Evolutionary conservation across 2,797 vertebrate genomes (phyloP).

Genomic region (Coregonus sp.): DNA sequence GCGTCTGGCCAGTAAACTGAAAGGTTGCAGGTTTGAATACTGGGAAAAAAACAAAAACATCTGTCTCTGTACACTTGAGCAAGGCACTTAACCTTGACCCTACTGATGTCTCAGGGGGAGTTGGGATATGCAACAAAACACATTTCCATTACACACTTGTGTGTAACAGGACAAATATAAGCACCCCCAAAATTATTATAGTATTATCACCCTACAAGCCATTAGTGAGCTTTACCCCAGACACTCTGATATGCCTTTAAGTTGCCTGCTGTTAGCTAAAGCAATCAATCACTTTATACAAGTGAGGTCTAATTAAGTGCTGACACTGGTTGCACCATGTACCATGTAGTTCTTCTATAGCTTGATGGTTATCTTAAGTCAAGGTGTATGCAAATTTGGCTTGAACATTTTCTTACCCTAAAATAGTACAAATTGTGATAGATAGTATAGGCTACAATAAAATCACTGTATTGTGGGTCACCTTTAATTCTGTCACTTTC

Average conservation of each 20-base stretch:
- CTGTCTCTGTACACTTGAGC: too few species aligned
- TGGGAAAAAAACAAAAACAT: too few species aligned
- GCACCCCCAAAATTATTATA: too few species aligned
- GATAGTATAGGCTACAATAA: too few species aligned
- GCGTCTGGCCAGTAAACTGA: too few species aligned
- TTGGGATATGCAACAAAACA: too few species aligned
- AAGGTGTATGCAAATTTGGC: constrained; percentile 38
- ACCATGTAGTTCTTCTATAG: not conserved
- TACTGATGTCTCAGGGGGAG: too few species aligned
- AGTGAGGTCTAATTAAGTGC: not conserved
- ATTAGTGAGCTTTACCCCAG: not conserved
- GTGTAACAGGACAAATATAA: too few species aligned
- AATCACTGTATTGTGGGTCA: not conserved
- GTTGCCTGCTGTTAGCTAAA: not conserved
- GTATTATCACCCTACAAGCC: not conserved
- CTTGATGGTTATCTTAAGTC: constrained; percentile 18
- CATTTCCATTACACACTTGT: too few species aligned
- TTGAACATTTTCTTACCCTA: not conserved
- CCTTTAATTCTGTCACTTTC: not conserved
- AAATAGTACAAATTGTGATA: not conserved
- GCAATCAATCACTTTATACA: not conserved
- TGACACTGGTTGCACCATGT: not conserved
- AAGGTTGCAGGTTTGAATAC: too few species aligned
- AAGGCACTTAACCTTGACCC: too few species aligned
- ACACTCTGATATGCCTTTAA: not conserved